Evolutionary conservation across 2,113 vertebrate species (phyloP).

Genomic region (Sardina pilchardus): DNA sequence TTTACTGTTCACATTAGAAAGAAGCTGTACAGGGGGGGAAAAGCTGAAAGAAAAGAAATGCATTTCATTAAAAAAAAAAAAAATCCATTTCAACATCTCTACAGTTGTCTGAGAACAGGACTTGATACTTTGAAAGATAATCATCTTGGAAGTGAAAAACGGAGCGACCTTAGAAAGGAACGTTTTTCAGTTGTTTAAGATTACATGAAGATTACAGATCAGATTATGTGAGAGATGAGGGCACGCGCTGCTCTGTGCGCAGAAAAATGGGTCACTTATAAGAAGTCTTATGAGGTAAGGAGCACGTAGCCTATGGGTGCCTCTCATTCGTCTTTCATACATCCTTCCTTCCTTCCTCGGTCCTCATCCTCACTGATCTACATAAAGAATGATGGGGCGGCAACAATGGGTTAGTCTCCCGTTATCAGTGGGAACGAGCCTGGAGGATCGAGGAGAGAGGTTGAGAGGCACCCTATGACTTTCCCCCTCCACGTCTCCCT

Average conservation of each 20-base stretch:
- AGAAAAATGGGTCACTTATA: conserved; percentile 29
- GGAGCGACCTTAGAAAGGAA: neutral
- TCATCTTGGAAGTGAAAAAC: conserved; percentile 1
- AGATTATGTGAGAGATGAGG: conserved; percentile 24
- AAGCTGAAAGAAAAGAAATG: neutral
- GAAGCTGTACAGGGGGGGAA: neutral
- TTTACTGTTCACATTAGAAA: neutral
- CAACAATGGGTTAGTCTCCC: no score
- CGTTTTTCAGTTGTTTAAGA: conserved; percentile 23
- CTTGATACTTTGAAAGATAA: neutral
- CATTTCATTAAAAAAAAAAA: neutral
- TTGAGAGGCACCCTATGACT: no score
- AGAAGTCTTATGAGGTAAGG: conserved; percentile 17
- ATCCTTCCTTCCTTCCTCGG: no score
- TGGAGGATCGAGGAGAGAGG: no score
- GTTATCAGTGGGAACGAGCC: no score
- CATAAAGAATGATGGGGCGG: no score
- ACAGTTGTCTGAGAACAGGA: neutral
- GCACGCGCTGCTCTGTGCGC: neutral
- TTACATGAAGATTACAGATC: conserved; percentile 41
- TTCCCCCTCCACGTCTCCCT: neutral
- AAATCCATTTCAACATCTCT: conserved; percentile 2
- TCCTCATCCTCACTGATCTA: no score
- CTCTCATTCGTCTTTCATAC: no score
- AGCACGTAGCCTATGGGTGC: neutral